Evolutionary conservation across 1,140 invertebrate genomes (phyloP), one percentile per base, ranked within the genome.

Genomic region (Anthonomus grandis): DNA sequence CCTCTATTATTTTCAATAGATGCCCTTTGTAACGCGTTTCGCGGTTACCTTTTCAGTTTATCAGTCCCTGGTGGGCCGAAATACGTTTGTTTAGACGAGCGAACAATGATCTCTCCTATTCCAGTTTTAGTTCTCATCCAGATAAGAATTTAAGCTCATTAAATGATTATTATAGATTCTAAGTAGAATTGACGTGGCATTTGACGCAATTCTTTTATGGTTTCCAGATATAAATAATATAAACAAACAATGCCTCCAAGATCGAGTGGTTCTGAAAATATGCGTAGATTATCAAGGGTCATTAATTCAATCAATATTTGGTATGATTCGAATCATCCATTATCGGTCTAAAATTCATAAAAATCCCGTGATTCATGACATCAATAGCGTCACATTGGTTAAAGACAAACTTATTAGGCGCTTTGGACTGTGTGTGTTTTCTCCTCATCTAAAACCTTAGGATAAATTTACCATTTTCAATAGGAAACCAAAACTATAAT

Each of bases 401-500:
- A n/a, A n/a, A 31, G 6, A 6, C 27, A 31, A 31, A n/a, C 6
- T 8, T 31, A 31, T 6, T 31, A 31, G 6, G 27, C 27, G n/a
- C 6, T 8, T 31, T 31, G n/a, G 27, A 8, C n/a, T 31, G 27
- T 31, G 27, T 31, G n/a, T 31, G 6, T 31, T 31, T 31, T 31
- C 27, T 31, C 27, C n/a, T 8, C n/a, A n/a, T 6, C n/a, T 31
- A 31, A 6, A n/a, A n/a, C n/a, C 6, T 6, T 31, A n/a, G 27
- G n/a, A 31, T 6, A 6, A 31, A 8, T 17, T 13, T 5, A n/a
- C 4, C 36, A 4, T 4, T 31, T 2, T 31, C 25, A 48, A 24
- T 10, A 31, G 18, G 18, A 15, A 48, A 31, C 8, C 24, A 27
- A 48, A 34, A 34, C 45, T 48, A 48, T 48, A 48, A 48, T 48